phyloP scores from a whole-genome alignment of 2,797 vertebrate species.

The Sebastes trivittatus region DNA sequence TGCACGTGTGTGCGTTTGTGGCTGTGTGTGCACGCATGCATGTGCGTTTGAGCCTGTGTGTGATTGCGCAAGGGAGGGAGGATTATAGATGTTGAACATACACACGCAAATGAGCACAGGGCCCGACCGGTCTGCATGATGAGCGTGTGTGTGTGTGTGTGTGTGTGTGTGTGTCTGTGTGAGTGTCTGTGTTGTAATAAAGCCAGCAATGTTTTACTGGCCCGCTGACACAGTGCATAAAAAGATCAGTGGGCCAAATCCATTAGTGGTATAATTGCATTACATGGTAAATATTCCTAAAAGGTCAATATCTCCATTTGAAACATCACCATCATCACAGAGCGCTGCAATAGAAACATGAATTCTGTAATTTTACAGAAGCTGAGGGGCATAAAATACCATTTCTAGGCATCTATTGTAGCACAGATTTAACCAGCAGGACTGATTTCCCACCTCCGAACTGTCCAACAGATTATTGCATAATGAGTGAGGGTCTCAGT shows the following conservation, averaged over 20 bases:
- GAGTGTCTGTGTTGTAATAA: slow-evolving; percentile 67
- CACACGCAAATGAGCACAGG: slow-evolving; percentile 80
- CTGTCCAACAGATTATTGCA: slow-evolving; percentile 21
- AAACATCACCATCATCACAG: slow-evolving; percentile 65
- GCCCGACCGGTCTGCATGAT: slow-evolving; percentile 71
- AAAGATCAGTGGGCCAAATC: slow-evolving; percentile 80
- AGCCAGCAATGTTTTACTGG: slow-evolving; percentile 77
- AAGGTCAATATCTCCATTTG: slow-evolving; percentile 76
- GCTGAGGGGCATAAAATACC: slow-evolving; percentile 24
- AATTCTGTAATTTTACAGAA: slow-evolving; percentile 51
- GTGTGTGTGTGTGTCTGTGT: slow-evolving; percentile 32
- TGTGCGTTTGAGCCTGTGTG: slow-evolving; percentile 48
- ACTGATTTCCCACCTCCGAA: slow-evolving; percentile 37
- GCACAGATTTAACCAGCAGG: slow-evolving; percentile 33
- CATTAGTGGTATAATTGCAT: slow-evolving; percentile 80
- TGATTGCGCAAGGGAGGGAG: slow-evolving; percentile 75
- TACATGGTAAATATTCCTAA: slow-evolving; percentile 80
- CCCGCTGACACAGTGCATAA: slow-evolving; percentile 77
- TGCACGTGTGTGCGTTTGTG: slow-evolving; percentile 58
- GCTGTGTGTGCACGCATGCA: slow-evolving; percentile 4
- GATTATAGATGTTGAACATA: slow-evolving; percentile 82
- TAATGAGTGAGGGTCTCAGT: slow-evolving; percentile 16
- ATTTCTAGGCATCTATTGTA: slow-evolving; percentile 51
- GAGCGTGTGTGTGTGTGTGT: slow-evolving; percentile 26
- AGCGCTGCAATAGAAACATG: slow-evolving; percentile 45